Conservation (phyloP, 2,113 vertebrate species). For the Hipposideros armiger region DNA sequence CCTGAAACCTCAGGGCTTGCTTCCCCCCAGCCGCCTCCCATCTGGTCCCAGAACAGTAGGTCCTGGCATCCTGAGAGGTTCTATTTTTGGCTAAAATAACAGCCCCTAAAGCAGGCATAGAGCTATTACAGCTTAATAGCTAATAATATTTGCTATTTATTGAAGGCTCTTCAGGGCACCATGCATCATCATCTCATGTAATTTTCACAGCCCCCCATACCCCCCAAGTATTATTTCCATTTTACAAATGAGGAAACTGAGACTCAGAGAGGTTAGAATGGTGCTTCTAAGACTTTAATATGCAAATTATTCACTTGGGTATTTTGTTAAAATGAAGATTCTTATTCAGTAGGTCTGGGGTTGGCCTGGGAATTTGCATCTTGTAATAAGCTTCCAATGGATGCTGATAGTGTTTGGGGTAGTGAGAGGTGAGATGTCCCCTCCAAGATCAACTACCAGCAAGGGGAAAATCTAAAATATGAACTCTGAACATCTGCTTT, state of each 20-base stretch:
- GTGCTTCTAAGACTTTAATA: background rate
- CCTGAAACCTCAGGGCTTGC: background rate
- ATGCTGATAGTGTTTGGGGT: background rate
- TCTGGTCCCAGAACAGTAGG: background rate
- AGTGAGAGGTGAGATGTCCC: background rate
- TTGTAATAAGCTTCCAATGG: background rate
- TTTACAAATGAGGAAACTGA: background rate
- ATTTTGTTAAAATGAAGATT: background rate
- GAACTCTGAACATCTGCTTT: background rate
- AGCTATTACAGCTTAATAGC: conserved; percentile 34
- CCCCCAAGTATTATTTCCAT: background rate
- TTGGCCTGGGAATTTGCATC: background rate
- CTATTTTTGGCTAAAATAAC: background rate
- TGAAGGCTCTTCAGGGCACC: background rate
- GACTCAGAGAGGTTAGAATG: background rate
- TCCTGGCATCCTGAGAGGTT: background rate
- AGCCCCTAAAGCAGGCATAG: background rate
- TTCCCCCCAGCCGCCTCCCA: background rate
- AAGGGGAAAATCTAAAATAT: background rate
- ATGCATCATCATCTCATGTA: background rate
- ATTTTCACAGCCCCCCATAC: background rate
- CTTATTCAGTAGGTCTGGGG: background rate
- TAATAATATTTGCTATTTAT: conserved; percentile 50
- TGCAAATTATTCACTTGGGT: background rate
- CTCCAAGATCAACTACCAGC: background rate